phyloP scores from a whole-genome alignment of 2,113 vertebrate species.

The Pyrgilauda ruficollis region DNA sequence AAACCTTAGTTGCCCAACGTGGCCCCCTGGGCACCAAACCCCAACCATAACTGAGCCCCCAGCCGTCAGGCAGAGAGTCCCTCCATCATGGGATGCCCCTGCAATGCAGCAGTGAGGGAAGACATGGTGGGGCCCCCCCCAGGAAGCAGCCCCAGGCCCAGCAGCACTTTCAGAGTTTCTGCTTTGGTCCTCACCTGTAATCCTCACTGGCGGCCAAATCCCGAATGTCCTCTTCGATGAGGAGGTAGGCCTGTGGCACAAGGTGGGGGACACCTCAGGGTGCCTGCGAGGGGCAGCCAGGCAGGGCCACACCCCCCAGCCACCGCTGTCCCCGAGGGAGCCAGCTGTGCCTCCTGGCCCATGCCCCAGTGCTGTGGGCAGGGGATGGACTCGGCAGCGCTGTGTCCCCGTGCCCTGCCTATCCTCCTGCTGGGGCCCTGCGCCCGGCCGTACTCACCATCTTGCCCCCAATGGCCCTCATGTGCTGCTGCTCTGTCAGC shows the following conservation, averaged over 20 bases:
- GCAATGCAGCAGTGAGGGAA: not conserved
- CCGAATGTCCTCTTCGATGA: conserved; percentile 92
- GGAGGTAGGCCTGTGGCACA: conserved; percentile 87
- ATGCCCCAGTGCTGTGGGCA: fast-evolving
- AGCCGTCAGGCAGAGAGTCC: fast-evolving
- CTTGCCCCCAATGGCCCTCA: conserved; percentile 97
- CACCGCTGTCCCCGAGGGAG: fast-evolving
- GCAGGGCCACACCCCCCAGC: fast-evolving
- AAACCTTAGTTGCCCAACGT: fast-evolving
- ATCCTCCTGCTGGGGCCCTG: not conserved
- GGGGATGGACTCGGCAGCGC: not conserved
- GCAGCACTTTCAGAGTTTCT: not conserved
- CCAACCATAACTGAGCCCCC: fast-evolving
- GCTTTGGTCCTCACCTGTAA: conserved; percentile 80
- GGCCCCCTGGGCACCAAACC: not conserved
- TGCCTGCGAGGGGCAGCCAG: fast-evolving
- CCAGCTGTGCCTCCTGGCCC: not conserved
- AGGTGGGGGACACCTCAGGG: not conserved
- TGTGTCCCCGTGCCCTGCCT: not conserved
- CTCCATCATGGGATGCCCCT: fast-evolving
- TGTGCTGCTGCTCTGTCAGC: conserved; percentile 95
- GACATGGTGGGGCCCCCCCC: fast-evolving
- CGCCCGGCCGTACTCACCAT: conserved; percentile 81
- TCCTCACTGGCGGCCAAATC: conserved; percentile 88
- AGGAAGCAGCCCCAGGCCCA: not conserved